Evolutionary conservation across 2,888 invertebrate species (phyloP).

Genomic region (Caradrina kadenii): DNA sequence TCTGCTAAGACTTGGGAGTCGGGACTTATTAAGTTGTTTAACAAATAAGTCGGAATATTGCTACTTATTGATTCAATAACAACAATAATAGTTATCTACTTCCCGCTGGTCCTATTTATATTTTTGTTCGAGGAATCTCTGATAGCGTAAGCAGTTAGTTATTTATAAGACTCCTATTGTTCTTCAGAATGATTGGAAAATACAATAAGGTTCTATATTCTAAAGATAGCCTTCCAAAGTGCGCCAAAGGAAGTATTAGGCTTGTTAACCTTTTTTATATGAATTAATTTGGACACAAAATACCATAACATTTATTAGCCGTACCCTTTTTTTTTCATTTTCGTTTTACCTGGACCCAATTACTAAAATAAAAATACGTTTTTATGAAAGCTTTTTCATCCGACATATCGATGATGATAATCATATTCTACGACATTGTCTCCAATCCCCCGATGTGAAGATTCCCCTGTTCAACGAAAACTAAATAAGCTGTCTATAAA

Average conservation of each 20-base stretch:
- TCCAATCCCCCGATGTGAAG: constrained; percentile 65
- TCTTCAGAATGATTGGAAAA: constrained; percentile 19
- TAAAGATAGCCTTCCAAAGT: not conserved
- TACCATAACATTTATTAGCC: not conserved
- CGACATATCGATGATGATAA: constrained; percentile 64
- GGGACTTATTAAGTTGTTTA: constrained; percentile 31
- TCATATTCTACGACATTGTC: constrained; percentile 65
- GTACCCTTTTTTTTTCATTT: not conserved
- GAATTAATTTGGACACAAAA: constrained; percentile 3
- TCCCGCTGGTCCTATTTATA: constrained; percentile 22
- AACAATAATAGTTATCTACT: constrained; percentile 17
- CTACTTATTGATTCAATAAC: constrained; percentile 35
- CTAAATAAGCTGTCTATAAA: constrained; percentile 77
- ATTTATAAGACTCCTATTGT: constrained; percentile 26
- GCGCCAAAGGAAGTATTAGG: not conserved
- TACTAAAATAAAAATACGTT: constrained; percentile 56
- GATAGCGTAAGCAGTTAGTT: constrained; percentile 29
- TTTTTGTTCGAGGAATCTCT: constrained; percentile 31
- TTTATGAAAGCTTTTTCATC: constrained; percentile 43
- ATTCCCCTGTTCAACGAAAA: constrained; percentile 64
- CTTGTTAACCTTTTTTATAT: constrained; percentile 7
- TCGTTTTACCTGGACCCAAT: constrained; percentile 53
- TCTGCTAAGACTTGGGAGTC: constrained; percentile 8
- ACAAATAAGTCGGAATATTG: constrained; percentile 21
- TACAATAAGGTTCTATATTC: constrained; percentile 1